These are phyloP conservation scores for Chelonus insularis DNA, from an alignment of 1,140 invertebrate species.

Conservation along the genomic window DNA sequence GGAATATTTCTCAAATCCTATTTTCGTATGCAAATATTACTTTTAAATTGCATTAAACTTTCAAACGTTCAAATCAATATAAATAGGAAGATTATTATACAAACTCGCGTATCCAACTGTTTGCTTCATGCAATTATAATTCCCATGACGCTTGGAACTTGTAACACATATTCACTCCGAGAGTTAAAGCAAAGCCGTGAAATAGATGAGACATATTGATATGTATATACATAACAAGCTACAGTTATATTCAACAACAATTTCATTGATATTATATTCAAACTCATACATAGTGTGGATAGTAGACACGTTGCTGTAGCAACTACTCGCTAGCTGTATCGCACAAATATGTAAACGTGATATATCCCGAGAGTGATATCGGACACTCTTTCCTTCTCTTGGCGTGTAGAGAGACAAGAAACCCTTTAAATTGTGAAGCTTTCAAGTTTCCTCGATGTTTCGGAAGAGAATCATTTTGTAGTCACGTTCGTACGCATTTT, in stretches of 20 bases:
- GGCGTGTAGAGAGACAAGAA: neutral
- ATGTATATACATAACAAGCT: neutral
- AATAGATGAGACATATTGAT: slow-evolving; percentile 16
- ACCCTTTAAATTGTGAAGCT: slow-evolving; percentile 2
- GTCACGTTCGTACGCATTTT: neutral
- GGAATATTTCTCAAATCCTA: neutral
- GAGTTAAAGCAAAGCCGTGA: slow-evolving; percentile 9
- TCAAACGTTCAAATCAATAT: slow-evolving; percentile 21
- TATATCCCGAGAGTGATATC: slow-evolving; percentile 17
- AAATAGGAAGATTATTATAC: slow-evolving; percentile 22
- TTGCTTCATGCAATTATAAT: slow-evolving; percentile 24
- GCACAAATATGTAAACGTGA: slow-evolving; percentile 17
- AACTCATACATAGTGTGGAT: neutral
- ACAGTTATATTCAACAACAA: no score
- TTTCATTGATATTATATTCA: neutral
- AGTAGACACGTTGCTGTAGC: neutral
- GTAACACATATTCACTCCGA: slow-evolving; percentile 11
- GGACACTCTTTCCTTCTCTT: neutral
- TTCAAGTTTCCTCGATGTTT: neutral
- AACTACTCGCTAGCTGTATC: no score
- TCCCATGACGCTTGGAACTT: neutral
- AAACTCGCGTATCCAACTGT: slow-evolving; percentile 9
- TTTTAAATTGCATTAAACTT: slow-evolving; percentile 20
- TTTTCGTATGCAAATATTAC: slow-evolving; percentile 16
- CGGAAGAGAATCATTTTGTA: neutral